Conservation (phyloP, 2,113 vertebrate species). For the Lepus americanus region DNA sequence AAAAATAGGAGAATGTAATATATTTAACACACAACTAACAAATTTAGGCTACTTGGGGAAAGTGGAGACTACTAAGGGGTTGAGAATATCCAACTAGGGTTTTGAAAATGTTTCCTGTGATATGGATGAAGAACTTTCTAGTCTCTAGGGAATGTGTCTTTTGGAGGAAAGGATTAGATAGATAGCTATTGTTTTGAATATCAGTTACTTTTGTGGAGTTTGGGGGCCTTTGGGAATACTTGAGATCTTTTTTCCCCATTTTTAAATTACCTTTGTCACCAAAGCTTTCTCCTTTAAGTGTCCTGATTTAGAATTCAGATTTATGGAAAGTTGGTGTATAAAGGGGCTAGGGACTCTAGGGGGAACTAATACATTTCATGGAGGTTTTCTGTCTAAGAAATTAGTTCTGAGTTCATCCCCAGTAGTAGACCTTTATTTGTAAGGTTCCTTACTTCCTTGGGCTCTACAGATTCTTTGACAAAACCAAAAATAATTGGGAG, state of each 20-base stretch:
- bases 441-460: constrained; percentile 17
- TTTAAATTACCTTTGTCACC: background rate
- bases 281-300: constrained; percentile 18
- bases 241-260: background rate
- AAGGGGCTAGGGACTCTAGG: background rate
- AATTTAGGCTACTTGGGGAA: constrained; percentile 14
- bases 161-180: background rate
- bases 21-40: constrained; percentile 28
- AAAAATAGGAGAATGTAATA: constrained; percentile 31
- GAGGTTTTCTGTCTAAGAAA: background rate
- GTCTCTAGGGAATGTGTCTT: constrained; percentile 10
- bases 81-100: background rate
- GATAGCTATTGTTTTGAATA: background rate
- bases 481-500: constrained; percentile 94
- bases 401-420: background rate
- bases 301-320: constrained; percentile 42
- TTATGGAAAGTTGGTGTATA: constrained; percentile 5
- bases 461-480: constrained; percentile 91
- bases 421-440: constrained; percentile 25
- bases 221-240: background rate
- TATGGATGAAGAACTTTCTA: constrained; percentile 13
- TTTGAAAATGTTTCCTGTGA: background rate
- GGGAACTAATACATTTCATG: background rate
- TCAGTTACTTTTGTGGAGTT: background rate
- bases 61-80: background rate